Base-by-base conservation (phyloP, 2,797 vertebrate species). In the Crypturellus tataupa region DNA sequence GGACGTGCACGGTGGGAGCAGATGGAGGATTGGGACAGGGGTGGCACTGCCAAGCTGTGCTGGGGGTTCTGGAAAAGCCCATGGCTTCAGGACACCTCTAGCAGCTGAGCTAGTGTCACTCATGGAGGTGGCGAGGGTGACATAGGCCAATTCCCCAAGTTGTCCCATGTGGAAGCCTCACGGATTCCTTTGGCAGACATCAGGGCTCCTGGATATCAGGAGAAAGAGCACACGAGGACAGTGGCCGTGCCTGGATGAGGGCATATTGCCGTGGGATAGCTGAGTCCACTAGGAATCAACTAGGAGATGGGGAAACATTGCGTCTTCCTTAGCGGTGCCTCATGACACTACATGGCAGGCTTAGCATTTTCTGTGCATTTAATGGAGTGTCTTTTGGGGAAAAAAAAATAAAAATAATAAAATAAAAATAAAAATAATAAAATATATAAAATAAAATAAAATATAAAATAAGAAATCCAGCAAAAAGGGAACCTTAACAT, bases 131-230 rank as follows among this genome's bases (percentile, higher is more conserved):
- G 44, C 40, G 44, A 27, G 31, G 31, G 20, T 68, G 64, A 27
- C 29, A 13, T 1, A 7, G 27, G 58, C 5, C 29, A 25, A 24
- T 39, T 46, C 25, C 51, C 4, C 39, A 15, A 2, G 12, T 9
- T 25, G 35, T 3, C 49, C 49, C 42, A 3, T 15, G 40, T 21
- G 55, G 78, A 40, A 23, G 39, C 33, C 46, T 35, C 87, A 33
- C 67, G 20, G 29, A n/a, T 15, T 7, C 2, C 58, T 29, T 29
- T 23, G 27, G 72, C 8, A 51, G 40, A 75, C 37, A n/a, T 18
- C 42, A 27, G 1, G 6, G 15, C 4, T 42, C 9, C n/a, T 13
- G 33, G 21, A 23, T 25, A 21, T 2, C 4, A 2, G 6, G n/a
- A n/a, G 31, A 13, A 44, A 37, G 53, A n/a, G 20, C 9, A 19